These are phyloP conservation scores for Loris lydekkerianus DNA, from an alignment of 2,797 vertebrate species.

Conservation along the genomic window DNA sequence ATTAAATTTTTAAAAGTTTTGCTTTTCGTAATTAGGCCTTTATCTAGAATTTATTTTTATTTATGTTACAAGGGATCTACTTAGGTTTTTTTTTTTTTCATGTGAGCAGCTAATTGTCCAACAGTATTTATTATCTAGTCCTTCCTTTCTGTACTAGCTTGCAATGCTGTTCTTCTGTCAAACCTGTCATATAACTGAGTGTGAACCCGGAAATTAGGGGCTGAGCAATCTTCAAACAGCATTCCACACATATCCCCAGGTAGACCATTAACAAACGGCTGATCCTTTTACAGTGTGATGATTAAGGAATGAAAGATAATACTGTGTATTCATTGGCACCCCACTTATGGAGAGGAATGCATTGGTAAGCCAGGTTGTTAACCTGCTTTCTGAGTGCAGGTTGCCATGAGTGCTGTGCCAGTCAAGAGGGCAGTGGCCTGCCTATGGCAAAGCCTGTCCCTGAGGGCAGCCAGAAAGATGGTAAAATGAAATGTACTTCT, in stretches of 20 bases:
- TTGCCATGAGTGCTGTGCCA: background rate
- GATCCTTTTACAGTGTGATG: background rate
- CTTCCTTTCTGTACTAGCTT: background rate
- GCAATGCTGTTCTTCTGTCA: background rate
- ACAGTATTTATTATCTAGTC: background rate
- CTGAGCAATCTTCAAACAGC: background rate
- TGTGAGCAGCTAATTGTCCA: background rate
- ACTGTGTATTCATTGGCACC: background rate
- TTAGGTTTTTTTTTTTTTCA: background rate
- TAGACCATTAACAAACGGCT: background rate
- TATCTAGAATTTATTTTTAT: background rate
- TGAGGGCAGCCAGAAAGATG: background rate
- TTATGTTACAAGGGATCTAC: background rate
- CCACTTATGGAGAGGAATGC: background rate
- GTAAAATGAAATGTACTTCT: background rate
- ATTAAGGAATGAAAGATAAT: background rate
- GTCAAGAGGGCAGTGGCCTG: no score
- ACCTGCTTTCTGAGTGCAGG: background rate
- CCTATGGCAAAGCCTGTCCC: background rate
- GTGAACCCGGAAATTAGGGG: background rate
- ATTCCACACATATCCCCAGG: background rate
- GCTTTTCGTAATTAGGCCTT: background rate
- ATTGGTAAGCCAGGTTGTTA: background rate
- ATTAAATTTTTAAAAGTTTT: background rate
- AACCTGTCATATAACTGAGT: background rate